Conservation (phyloP, 1,140 invertebrate species). For the Reticulitermes speratus region DNA sequence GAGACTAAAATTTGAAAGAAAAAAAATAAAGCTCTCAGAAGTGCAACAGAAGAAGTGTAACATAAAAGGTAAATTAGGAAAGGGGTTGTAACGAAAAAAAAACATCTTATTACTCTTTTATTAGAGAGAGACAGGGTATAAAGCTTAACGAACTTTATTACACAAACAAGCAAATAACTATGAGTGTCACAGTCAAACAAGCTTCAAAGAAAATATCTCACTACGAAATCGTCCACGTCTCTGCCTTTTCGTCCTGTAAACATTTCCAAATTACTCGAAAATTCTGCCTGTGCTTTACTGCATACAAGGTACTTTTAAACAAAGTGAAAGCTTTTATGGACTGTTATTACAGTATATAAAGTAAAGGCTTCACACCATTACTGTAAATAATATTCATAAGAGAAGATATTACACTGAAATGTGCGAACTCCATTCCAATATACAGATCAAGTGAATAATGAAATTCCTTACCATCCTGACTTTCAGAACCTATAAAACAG, state of each 20-base stretch:
- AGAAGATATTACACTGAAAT: too few species aligned
- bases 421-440: too few species aligned
- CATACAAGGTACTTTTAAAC: neutral
- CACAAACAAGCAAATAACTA: constrained; percentile 1
- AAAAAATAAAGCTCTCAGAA: neutral
- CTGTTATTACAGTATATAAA: neutral
- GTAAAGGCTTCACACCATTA: neutral
- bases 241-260: neutral
- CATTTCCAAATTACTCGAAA: neutral
- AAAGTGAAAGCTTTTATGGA: neutral
- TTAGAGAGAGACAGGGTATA: neutral
- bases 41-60: neutral
- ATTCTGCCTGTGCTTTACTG: neutral
- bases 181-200: neutral
- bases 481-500: too few species aligned
- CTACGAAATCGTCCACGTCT: neutral
- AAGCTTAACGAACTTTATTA: neutral
- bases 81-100: neutral
- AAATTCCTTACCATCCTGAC: too few species aligned
- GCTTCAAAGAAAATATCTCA: neutral
- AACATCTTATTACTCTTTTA: neutral
- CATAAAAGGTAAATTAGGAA: neutral
- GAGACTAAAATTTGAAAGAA: neutral
- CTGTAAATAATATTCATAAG: neutral
- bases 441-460: too few species aligned